A percentile compares a stretch with the other conserved stretches of the same genome.
These are phyloP conservation scores for Megaceryle alcyon DNA, from an alignment of 2,797 vertebrate genomes.

Conservation along the genomic window DNA sequence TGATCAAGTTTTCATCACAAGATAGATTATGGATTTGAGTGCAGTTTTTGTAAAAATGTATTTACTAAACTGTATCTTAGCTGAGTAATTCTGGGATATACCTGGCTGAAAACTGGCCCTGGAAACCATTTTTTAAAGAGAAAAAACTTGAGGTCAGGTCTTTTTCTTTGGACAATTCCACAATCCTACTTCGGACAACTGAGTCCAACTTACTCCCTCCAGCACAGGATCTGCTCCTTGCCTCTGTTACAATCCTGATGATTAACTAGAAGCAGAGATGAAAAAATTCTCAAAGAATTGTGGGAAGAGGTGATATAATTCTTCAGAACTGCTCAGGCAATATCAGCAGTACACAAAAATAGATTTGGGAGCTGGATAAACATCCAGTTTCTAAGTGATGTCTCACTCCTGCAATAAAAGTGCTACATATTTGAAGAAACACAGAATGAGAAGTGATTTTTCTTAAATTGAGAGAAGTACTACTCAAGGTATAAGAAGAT, in stretches of 20 bases:
- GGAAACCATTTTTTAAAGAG: background rate
- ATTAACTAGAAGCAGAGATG: background rate
- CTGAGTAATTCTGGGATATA: background rate
- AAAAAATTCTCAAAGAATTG: background rate
- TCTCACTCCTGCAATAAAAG: constrained; percentile 20
- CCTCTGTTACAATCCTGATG: background rate
- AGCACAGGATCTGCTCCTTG: background rate
- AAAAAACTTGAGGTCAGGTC: background rate
- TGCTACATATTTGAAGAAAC: constrained; percentile 20
- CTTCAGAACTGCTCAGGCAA: background rate
- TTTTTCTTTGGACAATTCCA: background rate
- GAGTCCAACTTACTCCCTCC: background rate
- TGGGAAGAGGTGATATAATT: background rate
- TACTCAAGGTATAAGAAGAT: constrained; percentile 46
- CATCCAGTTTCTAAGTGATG: background rate
- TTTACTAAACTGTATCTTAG: background rate
- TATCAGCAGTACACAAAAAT: background rate
- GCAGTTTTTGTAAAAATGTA: background rate
- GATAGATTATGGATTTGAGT: background rate
- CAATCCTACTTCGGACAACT: background rate
- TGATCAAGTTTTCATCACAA: background rate
- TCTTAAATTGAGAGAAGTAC: constrained; percentile 11
- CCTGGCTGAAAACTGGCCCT: background rate
- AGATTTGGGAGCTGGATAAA: background rate
- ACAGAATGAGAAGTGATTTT: constrained; percentile 18